phyloP scores from a whole-genome alignment of 2,797 vertebrate species.

The Coccyzus lansbergi region DNA sequence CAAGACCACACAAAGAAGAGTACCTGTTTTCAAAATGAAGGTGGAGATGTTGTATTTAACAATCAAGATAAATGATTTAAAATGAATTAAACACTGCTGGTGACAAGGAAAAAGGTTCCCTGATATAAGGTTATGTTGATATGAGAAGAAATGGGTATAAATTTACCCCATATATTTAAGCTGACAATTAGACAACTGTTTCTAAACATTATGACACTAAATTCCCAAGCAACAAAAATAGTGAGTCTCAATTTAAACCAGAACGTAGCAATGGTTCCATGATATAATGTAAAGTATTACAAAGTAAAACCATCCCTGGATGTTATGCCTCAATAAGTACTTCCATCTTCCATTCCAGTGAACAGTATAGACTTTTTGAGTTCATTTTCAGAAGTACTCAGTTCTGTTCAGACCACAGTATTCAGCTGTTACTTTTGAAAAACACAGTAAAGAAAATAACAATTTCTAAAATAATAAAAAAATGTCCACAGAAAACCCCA shows the following conservation, averaged over 20 bases:
- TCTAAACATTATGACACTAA: not conserved
- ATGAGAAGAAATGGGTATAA: not conserved
- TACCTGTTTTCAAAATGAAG: not conserved
- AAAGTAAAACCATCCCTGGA: not conserved
- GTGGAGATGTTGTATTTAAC: not conserved
- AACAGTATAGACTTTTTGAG: not conserved
- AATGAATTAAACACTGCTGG: not conserved
- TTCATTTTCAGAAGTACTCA: not conserved
- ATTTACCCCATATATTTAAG: not conserved
- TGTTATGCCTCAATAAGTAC: not conserved
- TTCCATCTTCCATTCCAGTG: not conserved
- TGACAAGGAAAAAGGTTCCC: not conserved
- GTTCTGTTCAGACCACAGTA: not conserved
- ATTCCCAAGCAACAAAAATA: not conserved
- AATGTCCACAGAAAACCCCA: not conserved
- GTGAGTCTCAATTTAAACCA: not conserved
- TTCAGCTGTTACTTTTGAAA: not conserved
- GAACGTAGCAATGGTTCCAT: not conserved
- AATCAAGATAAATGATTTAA: not conserved
- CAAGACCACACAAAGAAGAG: not conserved
- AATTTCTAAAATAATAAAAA: not conserved
- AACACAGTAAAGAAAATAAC: not conserved
- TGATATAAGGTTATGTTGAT: not conserved
- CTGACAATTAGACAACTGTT: not conserved
- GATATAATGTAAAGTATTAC: not conserved